Conservation (phyloP, 2,113 vertebrate species). For the Cephalopholis sonnerati region DNA sequence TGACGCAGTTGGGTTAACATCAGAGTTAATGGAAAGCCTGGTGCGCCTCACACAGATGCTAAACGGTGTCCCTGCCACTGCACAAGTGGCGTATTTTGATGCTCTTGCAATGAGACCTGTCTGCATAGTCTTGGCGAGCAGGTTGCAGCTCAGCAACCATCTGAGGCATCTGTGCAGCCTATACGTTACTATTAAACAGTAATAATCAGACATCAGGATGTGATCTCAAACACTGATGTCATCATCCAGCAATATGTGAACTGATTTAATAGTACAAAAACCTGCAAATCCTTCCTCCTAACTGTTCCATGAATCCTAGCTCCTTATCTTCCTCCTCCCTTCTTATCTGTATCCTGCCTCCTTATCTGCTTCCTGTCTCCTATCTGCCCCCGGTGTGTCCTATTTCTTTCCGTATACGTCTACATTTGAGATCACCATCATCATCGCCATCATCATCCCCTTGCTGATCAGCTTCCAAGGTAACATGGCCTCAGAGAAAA, state of each 20-base stretch:
- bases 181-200: background rate
- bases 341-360: conserved; percentile 17
- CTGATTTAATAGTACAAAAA: conserved; percentile 16
- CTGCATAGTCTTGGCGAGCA: background rate
- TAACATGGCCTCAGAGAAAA: conserved; percentile 45
- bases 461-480: conserved; percentile 47
- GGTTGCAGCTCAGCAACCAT: background rate
- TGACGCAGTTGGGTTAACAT: no score
- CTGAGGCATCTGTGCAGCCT: background rate
- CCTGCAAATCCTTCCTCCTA: background rate
- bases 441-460: conserved; percentile 40
- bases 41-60: no score
- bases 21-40: no score
- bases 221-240: background rate
- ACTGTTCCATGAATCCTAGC: background rate
- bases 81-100: no score
- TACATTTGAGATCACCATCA: conserved; percentile 28
- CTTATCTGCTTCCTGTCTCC: conserved; percentile 28
- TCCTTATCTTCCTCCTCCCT: conserved; percentile 3
- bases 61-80: no score
- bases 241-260: background rate
- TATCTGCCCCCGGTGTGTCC: conserved; percentile 16
- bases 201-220: background rate
- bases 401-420: background rate
- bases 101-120: no score